phyloP scores from a whole-genome alignment of 2,888 invertebrate species.

The Candidula unifasciata region DNA sequence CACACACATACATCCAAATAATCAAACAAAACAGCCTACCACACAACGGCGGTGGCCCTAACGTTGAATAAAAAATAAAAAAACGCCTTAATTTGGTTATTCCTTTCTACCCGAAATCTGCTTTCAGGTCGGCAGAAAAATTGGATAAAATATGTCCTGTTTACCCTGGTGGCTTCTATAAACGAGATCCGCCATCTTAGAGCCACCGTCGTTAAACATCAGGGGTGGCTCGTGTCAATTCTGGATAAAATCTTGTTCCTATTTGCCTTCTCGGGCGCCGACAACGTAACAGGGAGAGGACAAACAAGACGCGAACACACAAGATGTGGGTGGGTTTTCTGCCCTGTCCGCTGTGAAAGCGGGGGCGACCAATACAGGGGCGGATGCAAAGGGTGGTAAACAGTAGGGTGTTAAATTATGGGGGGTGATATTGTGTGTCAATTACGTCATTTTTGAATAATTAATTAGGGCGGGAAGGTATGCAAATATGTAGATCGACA shows the following conservation, averaged over 20 bases:
- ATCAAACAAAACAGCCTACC: too few species aligned
- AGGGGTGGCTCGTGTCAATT: slow-evolving; percentile 8
- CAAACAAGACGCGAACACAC: slow-evolving; percentile 24
- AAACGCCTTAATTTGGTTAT: neutral
- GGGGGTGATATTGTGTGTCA: too few species aligned
- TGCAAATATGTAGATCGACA: neutral
- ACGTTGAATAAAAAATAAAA: too few species aligned
- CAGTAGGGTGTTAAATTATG: neutral
- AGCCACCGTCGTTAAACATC: slow-evolving; percentile 17
- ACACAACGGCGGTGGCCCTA: too few species aligned
- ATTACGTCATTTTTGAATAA: neutral
- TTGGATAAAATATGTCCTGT: slow-evolving; percentile 29
- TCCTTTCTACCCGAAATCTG: neutral
- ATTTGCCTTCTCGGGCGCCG: slow-evolving; percentile 22
- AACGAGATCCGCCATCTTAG: slow-evolving; percentile 23
- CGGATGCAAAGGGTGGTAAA: neutral
- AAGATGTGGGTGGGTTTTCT: slow-evolving; percentile 29
- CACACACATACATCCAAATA: too few species aligned
- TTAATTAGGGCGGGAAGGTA: neutral
- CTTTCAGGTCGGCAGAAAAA: neutral
- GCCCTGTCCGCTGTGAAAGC: too few species aligned
- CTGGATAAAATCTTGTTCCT: slow-evolving; percentile 36
- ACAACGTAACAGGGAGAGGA: slow-evolving; percentile 26
- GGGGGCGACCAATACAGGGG: neutral
- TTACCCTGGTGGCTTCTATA: slow-evolving; percentile 37